These are phyloP conservation scores for Drosophila serrata DNA, from an alignment of 1,140 invertebrate genomes.

Conservation along the genomic window DNA sequence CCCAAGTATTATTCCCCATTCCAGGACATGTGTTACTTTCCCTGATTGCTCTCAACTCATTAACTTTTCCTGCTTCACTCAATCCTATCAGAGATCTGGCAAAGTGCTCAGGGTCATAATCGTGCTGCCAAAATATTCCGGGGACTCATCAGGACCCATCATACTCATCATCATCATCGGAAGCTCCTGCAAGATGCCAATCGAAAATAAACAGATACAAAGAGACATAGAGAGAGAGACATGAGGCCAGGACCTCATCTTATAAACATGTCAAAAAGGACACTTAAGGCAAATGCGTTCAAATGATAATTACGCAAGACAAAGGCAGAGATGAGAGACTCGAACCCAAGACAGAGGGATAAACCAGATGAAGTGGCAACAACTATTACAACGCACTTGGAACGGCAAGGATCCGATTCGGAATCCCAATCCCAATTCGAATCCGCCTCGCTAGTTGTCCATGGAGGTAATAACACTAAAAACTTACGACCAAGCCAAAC, in stretches of 20 bases:
- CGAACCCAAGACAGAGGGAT: constrained; percentile 26
- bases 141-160: constrained; percentile 43
- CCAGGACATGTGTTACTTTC: constrained; percentile 7
- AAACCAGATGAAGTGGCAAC: constrained; percentile 78
- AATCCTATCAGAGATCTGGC: constrained; percentile 38
- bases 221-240: constrained; percentile 1
- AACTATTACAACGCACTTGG: constrained; percentile 80
- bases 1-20: not conserved
- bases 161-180: constrained; percentile 30
- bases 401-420: constrained; percentile 37
- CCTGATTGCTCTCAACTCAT: constrained; percentile 23
- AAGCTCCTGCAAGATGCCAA: constrained; percentile 50
- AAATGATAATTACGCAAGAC: constrained; percentile 76
- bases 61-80: constrained; percentile 31
- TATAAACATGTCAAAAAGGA: constrained; percentile 83
- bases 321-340: constrained; percentile 41
- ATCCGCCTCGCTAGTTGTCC: constrained; percentile 64
- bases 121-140: constrained; percentile 14
- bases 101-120: constrained; percentile 38
- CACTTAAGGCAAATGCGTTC: constrained; percentile 80
- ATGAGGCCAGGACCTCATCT: constrained; percentile 43
- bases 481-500: constrained; percentile 70
- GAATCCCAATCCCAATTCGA: constrained; percentile 52
- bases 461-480: constrained; percentile 78
- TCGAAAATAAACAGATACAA: constrained; percentile 41